Base-by-base conservation (phyloP, 2,113 vertebrate genomes). In the Rousettus leschenaultii region DNA sequence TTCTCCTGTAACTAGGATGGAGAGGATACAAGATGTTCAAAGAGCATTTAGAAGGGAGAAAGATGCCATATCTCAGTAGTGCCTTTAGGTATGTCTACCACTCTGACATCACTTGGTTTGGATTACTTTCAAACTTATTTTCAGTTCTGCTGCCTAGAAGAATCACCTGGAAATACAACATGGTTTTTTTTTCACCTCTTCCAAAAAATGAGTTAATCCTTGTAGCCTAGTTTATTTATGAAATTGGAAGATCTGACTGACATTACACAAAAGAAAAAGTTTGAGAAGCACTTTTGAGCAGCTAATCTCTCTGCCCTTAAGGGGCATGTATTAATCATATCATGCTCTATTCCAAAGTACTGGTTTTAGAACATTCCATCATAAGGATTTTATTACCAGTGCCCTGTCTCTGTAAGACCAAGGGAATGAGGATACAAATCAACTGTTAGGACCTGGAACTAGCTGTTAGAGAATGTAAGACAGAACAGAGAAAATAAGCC, bases 121-220 rank as follows among this genome's bases (percentile, higher is more conserved):
- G 59, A 84, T 75, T 70, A 89, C 40, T 96, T 94, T 78, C 65
- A 91, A 87, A 59, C 35, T 95, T 78, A 87, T 88, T 97, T 85
- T 38, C 24, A 82, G 61, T 82, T 94, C 73, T 96, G 55, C 18
- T 68, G 24, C 19, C 38, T 59, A 87, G n/a, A 95, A 83, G 40
- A 95, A 85, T 57, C 35, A 89, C 24, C 53, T 91, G 35, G 43
- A 95, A 97, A 88, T 73, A 92, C 92, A 90, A 51, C 22, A 65
- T 55, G 26, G 26, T 15, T 78, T 45, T 33, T 86, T 95, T 59
- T 66, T 86, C 15, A 15, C 51, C 51, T 51, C 51, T 40, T 77
- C 43, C 38, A 94, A n/a, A 82, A 79, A 92, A 90, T 78, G 59
- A 93, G 71, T 61, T 89, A 87, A 82, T 78, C 88, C 61, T 87